Conservation (phyloP, 2,797 vertebrate species). For the Poeciliopsis presidionis region DNA sequence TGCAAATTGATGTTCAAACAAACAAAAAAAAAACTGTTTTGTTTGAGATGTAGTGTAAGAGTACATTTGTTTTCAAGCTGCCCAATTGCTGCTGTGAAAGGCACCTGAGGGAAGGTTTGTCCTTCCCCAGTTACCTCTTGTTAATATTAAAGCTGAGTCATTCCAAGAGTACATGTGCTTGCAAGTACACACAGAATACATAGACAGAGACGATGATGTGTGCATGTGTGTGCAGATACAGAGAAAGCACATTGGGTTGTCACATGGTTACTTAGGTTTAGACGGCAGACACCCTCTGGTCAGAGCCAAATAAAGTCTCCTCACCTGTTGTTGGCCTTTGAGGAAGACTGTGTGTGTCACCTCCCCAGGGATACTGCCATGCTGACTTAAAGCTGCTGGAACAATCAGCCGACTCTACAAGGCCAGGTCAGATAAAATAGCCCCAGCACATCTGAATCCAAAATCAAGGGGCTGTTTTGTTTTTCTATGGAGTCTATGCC, state of each 20-base stretch:
- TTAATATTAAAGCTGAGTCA: constrained; percentile 63
- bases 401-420: constrained; percentile 67
- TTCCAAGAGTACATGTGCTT: constrained; percentile 59
- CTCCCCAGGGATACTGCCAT: constrained; percentile 71
- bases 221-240: constrained; percentile 18
- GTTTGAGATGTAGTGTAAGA: constrained; percentile 48
- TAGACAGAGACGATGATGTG: constrained; percentile 4
- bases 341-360: constrained; percentile 73
- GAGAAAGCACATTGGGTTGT: constrained; percentile 18
- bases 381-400: constrained; percentile 65
- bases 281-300: constrained; percentile 71
- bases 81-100: constrained; percentile 56
- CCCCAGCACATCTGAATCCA: constrained; percentile 37
- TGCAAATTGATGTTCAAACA: constrained; percentile 4
- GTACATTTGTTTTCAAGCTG: constrained; percentile 58
- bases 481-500: constrained; percentile 37
- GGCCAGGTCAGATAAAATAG: constrained; percentile 54
- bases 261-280: constrained; percentile 40
- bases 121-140: constrained; percentile 54
- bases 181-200: constrained; percentile 18
- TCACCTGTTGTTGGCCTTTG: constrained; percentile 79
- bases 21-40: constrained; percentile 1
- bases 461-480: constrained; percentile 54
- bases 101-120: constrained; percentile 66
- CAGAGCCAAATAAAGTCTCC: constrained; percentile 75